Conservation (phyloP, 2,888 invertebrate species). For the Tortrix viridana region DNA sequence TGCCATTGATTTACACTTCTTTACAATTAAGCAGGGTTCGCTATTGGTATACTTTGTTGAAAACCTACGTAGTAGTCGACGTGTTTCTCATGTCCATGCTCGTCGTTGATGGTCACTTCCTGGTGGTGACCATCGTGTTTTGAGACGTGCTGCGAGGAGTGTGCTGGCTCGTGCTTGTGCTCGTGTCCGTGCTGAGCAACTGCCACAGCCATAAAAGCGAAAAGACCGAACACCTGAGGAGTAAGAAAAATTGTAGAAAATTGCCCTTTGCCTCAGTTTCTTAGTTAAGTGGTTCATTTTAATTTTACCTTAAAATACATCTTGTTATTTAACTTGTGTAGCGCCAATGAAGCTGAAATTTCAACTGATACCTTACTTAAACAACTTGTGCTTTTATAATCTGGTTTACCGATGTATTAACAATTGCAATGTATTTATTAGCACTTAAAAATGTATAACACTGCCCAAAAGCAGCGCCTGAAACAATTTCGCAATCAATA, state of each 20-base stretch:
- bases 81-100: constrained; percentile 52
- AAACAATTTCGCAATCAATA: no score
- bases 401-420: no score
- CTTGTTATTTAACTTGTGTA: no score
- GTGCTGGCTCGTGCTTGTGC: constrained; percentile 63
- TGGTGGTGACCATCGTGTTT: constrained; percentile 64
- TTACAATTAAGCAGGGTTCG: neutral
- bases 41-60: neutral
- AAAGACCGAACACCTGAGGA: constrained; percentile 53
- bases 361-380: no score
- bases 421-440: no score
- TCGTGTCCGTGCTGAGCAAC: constrained; percentile 59
- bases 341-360: no score
- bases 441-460: no score
- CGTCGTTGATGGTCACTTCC: constrained; percentile 49
- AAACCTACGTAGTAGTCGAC: constrained; percentile 57
- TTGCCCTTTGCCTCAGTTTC: neutral
- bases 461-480: no score
- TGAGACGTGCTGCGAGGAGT: constrained; percentile 68
- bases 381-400: no score
- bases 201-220: constrained; percentile 53
- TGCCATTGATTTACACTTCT: neutral
- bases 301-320: no score
- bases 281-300: neutral
- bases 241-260: neutral